Percentiles rank a stretch among this genome's conserved stretches.
Conservation (phyloP, 2,888 invertebrate genomes). For the Platynereis dumerilii region DNA sequence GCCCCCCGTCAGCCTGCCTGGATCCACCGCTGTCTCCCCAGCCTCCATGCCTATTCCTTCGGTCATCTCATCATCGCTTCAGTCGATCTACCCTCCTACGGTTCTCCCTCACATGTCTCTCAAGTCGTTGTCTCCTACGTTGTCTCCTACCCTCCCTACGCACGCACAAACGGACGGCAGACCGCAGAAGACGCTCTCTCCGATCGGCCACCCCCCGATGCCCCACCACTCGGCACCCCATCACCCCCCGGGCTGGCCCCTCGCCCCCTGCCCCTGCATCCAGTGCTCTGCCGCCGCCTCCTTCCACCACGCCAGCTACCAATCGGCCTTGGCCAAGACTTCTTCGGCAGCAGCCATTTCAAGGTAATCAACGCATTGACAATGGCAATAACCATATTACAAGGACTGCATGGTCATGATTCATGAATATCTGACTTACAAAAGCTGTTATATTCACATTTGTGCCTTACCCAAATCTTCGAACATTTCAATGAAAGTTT, state of each 20-base stretch:
- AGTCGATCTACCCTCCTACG: not conserved
- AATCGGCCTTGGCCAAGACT: too few species aligned
- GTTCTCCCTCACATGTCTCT: not conserved
- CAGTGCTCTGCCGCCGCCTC: slow-evolving; percentile 6
- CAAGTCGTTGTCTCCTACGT: slow-evolving; percentile 9
- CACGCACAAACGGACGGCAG: too few species aligned
- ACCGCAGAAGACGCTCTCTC: not conserved
- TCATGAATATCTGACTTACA: too few species aligned
- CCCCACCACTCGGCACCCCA: slow-evolving; percentile 1
- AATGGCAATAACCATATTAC: too few species aligned
- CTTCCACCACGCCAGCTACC: too few species aligned
- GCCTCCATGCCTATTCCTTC: not conserved
- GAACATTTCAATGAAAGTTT: too few species aligned
- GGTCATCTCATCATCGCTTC: not conserved
- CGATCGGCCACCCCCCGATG: not conserved
- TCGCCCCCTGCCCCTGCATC: slow-evolving; percentile 14
- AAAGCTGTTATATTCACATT: too few species aligned
- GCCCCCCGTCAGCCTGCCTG: too few species aligned
- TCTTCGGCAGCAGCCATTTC: too few species aligned
- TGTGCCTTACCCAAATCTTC: too few species aligned
- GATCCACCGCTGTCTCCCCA: not conserved
- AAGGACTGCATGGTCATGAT: too few species aligned
- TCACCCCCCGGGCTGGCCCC: not conserved
- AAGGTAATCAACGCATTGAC: too few species aligned
- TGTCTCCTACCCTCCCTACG: not conserved